phyloP scores from a whole-genome alignment of 1,140 invertebrate species.

The Theocolax elegans region DNA sequence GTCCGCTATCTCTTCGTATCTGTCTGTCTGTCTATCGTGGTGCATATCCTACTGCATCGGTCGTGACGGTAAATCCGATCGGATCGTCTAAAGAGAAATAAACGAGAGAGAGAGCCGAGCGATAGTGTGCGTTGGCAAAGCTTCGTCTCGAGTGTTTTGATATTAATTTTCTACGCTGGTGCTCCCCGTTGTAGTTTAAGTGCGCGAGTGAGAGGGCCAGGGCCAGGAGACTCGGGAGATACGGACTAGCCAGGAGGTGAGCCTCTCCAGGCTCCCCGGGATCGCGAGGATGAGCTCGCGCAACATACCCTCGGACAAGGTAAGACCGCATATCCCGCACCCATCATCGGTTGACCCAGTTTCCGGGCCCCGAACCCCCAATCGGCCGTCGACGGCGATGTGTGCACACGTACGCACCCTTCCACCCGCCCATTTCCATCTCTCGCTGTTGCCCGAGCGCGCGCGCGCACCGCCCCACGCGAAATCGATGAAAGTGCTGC shows the following conservation, averaged over 20 bases:
- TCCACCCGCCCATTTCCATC: not conserved
- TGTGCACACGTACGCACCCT: not conserved
- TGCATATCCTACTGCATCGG: too few species aligned
- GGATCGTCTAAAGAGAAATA: too few species aligned
- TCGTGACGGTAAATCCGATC: too few species aligned
- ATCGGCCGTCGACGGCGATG: slow-evolving; percentile 19
- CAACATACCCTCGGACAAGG: slow-evolving; percentile 64
- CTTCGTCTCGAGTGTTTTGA: too few species aligned
- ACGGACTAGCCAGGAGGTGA: slow-evolving; percentile 55
- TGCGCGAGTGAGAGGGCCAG: not conserved
- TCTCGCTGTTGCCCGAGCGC: not conserved
- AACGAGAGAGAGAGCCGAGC: too few species aligned
- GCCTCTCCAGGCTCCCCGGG: slow-evolving; percentile 49
- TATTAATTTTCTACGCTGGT: too few species aligned
- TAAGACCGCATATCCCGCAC: slow-evolving; percentile 43
- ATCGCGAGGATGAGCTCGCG: slow-evolving; percentile 60
- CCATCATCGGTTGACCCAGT: slow-evolving; percentile 37
- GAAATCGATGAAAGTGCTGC: slow-evolving; percentile 37
- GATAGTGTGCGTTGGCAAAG: too few species aligned
- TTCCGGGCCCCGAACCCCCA: slow-evolving; percentile 13
- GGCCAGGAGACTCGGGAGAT: slow-evolving; percentile 11
- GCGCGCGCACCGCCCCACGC: not conserved
- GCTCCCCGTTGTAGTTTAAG: too few species aligned
- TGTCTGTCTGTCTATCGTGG: not conserved
- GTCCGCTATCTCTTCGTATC: not conserved